Percentiles rank a stretch among this genome's conserved stretches.
These are phyloP conservation scores for Euzophera pinguis DNA, from an alignment of 2,888 invertebrate genomes.

Conservation along the genomic window DNA sequence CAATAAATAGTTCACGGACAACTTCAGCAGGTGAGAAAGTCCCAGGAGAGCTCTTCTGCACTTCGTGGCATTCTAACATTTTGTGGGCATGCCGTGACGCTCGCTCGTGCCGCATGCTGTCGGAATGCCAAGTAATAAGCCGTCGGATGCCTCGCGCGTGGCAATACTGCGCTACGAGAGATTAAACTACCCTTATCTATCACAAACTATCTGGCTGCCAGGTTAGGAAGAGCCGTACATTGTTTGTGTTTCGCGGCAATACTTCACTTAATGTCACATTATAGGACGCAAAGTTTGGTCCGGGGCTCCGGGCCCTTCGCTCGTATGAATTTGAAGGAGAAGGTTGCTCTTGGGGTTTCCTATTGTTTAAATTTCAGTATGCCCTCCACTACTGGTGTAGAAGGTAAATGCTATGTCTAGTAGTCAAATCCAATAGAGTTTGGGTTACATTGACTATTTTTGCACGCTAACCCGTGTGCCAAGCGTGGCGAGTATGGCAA, in stretches of 20 bases:
- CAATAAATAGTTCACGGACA: no score
- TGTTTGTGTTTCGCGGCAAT: neutral
- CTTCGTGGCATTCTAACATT: neutral
- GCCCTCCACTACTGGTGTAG: no score
- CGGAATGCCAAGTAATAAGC: slow-evolving; percentile 33
- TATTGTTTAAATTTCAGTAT: no score
- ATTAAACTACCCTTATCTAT: slow-evolving; percentile 1
- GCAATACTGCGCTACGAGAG: slow-evolving; percentile 1
- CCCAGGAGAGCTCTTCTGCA: slow-evolving; percentile 11
- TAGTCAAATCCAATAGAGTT: no score
- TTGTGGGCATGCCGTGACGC: slow-evolving; percentile 10
- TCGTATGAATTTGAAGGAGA: no score
- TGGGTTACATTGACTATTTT: no score
- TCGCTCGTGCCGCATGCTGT: slow-evolving; percentile 33
- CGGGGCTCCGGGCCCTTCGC: no score
- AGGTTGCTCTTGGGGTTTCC: no score
- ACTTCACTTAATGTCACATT: neutral
- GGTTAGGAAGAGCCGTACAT: neutral
- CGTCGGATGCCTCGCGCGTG: neutral
- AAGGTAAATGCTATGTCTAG: no score
- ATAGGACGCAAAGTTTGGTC: no score
- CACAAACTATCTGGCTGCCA: neutral
- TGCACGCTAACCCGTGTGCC: no score
- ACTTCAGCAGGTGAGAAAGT: neutral
- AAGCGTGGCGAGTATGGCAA: no score